phyloP scores from a whole-genome alignment of 2,888 invertebrate species.

The Synanthedon vespiformis region DNA sequence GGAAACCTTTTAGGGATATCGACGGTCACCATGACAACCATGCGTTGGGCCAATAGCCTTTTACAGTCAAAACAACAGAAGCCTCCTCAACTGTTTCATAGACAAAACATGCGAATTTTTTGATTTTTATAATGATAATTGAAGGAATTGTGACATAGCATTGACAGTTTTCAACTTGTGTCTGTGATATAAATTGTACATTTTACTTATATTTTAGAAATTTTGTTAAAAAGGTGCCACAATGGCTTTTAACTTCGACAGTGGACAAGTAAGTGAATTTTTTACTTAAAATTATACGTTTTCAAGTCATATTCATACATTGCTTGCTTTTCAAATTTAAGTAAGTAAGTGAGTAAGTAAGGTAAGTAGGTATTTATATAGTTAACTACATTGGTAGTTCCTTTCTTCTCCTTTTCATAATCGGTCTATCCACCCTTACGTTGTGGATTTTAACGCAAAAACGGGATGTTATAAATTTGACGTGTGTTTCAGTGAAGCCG shows the following conservation, averaged over 20 bases:
- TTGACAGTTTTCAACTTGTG: slow-evolving; percentile 17
- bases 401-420: no score
- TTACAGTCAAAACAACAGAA: slow-evolving; percentile 20
- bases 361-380: no score
- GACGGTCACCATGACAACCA: slow-evolving; percentile 36
- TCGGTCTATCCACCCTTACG: no score
- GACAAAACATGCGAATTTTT: slow-evolving; percentile 11
- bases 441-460: no score
- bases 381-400: no score
- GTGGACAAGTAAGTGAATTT: slow-evolving; percentile 48
- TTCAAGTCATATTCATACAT: not conserved
- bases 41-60: slow-evolving; percentile 55
- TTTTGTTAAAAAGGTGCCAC: slow-evolving; percentile 14
- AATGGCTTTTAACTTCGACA: slow-evolving; percentile 60
- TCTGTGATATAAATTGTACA: slow-evolving; percentile 28
- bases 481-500: no score
- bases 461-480: no score
- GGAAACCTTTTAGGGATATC: slow-evolving; percentile 12
- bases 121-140: slow-evolving; percentile 10
- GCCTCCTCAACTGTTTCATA: slow-evolving; percentile 14
- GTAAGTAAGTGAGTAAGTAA: no score
- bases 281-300: not conserved
- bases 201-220: slow-evolving; percentile 8
- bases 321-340: no score
- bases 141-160: slow-evolving; percentile 17